phyloP scores from a whole-genome alignment of 92 coral and sea anemone genomes.

The Zoanthus solanderi region DNA sequence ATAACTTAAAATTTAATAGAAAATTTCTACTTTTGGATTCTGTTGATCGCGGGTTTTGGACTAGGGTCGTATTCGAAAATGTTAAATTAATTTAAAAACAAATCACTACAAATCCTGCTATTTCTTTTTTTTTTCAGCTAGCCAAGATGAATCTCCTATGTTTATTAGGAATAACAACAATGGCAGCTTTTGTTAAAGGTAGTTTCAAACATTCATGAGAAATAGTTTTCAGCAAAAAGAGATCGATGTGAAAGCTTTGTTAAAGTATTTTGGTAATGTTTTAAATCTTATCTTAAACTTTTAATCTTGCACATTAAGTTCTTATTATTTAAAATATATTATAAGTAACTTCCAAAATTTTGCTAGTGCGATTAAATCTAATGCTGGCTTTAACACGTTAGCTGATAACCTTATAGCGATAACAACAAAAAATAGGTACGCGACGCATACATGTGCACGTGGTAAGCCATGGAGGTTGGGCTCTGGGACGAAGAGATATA shows the following conservation, averaged over 20 bases:
- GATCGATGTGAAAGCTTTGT: neutral
- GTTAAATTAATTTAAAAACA: neutral
- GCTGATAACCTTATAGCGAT: no score
- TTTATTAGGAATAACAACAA: conserved; percentile 8
- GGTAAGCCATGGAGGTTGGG: no score
- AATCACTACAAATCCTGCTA: neutral
- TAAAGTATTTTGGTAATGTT: neutral
- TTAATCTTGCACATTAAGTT: no score
- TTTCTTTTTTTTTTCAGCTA: neutral
- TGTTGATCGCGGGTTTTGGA: neutral
- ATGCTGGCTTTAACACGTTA: no score
- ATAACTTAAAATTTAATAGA: neutral
- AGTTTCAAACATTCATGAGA: neutral
- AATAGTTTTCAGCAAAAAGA: no score
- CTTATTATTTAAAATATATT: no score
- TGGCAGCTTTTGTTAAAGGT: conserved; percentile 28
- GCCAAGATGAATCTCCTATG: conserved; percentile 24
- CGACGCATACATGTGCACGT: no score
- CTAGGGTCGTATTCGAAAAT: neutral
- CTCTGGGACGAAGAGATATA: no score
- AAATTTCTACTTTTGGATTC: neutral
- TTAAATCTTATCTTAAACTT: neutral
- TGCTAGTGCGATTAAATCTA: no score
- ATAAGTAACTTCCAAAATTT: no score
- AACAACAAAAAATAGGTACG: no score